A percentile compares a stretch with the other conserved stretches of the same genome.
Conservation (phyloP, 2,888 invertebrate species). For the Pachymerium ferrugineum region DNA sequence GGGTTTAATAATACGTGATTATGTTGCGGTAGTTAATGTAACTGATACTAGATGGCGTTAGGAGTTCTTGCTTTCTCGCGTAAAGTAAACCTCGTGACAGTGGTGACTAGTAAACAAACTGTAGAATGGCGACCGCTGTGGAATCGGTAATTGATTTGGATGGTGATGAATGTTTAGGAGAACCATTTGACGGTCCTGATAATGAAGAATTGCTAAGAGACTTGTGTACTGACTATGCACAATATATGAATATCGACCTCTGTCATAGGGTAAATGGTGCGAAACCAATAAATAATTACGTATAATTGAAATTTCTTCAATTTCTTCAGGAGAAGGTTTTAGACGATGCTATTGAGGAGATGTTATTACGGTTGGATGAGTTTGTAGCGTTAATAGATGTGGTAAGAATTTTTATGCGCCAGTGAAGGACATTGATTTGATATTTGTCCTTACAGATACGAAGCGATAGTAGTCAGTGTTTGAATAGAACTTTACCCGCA, state of each 20-base stretch:
- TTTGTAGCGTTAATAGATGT: neutral
- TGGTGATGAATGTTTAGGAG: too few species aligned
- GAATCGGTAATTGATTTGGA: too few species aligned
- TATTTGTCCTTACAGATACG: neutral
- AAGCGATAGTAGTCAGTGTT: constrained; percentile 1
- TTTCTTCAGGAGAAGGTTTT: neutral
- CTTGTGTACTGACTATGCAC: neutral
- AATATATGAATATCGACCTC: neutral
- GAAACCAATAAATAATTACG: neutral
- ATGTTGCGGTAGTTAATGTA: too few species aligned
- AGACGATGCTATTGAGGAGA: neutral
- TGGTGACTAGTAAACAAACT: too few species aligned
- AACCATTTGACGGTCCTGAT: too few species aligned
- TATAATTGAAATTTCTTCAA: neutral
- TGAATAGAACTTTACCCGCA: neutral
- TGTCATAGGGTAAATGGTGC: too few species aligned
- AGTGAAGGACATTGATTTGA: neutral
- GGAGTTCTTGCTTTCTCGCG: too few species aligned
- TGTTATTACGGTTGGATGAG: neutral
- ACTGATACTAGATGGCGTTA: too few species aligned
- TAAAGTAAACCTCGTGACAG: too few species aligned
- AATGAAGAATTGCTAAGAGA: neutral
- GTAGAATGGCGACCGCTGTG: too few species aligned
- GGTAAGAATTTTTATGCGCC: neutral
- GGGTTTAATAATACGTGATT: too few species aligned